A percentile compares a stretch with the other conserved stretches of the same genome.
phyloP scores from a whole-genome alignment of 2,888 invertebrate species.

The Metalampra italica region DNA sequence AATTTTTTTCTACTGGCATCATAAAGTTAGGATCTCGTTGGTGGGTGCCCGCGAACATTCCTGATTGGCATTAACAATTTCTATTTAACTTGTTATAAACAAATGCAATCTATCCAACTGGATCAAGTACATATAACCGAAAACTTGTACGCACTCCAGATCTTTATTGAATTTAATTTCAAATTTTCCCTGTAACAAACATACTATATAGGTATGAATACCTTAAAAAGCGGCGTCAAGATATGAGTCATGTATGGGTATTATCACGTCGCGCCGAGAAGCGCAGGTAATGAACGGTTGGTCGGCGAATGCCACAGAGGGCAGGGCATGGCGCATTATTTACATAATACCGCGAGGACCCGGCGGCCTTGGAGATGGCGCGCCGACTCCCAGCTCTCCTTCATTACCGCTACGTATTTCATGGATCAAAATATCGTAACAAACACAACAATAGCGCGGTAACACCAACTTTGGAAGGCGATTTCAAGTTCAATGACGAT shows the following conservation, averaged over 20 bases:
- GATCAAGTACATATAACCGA: too few relatives aligned
- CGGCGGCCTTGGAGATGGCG: constrained; percentile 56
- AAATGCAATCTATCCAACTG: too few relatives aligned
- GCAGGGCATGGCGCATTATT: constrained; percentile 48
- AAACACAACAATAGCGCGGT: constrained; percentile 1
- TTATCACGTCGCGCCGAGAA: neutral
- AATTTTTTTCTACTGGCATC: too few relatives aligned
- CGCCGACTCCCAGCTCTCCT: constrained; percentile 29
- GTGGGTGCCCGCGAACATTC: too few relatives aligned
- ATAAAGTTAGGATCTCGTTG: too few relatives aligned
- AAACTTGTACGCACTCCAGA: too few relatives aligned
- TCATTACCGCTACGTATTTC: neutral
- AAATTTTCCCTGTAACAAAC: neutral
- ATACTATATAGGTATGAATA: neutral
- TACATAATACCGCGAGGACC: constrained; percentile 59
- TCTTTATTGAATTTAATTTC: neutral
- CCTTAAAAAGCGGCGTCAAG: neutral
- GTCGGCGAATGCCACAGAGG: constrained; percentile 15
- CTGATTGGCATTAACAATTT: too few relatives aligned
- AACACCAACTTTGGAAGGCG: constrained; percentile 6
- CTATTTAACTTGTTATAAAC: too few relatives aligned
- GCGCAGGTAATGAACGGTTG: constrained; percentile 14
- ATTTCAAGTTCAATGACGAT: constrained; percentile 48
- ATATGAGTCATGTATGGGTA: neutral
- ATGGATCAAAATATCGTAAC: neutral